A percentile compares a stretch with the other conserved stretches of the same genome.
These are phyloP conservation scores for Drosophila macrothrix DNA, from an alignment of 2,888 invertebrate species.

Conservation along the genomic window DNA sequence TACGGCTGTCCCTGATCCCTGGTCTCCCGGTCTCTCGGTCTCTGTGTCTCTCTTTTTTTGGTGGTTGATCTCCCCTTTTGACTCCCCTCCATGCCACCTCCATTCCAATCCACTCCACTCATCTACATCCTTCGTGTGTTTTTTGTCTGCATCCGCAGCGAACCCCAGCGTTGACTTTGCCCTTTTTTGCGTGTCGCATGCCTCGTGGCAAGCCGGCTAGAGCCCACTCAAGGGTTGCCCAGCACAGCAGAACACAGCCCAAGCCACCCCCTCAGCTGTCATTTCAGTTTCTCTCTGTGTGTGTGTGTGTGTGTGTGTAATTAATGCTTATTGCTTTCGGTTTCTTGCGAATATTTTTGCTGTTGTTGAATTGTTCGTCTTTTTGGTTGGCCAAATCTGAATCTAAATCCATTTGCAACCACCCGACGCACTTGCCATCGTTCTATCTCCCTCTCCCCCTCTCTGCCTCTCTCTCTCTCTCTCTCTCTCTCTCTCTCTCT, in stretches of 20 bases:
- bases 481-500: neutral
- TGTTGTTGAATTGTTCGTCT: slow-evolving; percentile 18
- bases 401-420: slow-evolving; percentile 23
- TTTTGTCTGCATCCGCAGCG: slow-evolving; percentile 33
- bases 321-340: slow-evolving; percentile 59
- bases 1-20: neutral
- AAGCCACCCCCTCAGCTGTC: slow-evolving; percentile 21
- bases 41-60: neutral
- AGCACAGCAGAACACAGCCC: neutral
- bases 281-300: slow-evolving; percentile 13
- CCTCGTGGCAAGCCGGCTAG: neutral
- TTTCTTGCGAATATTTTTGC: slow-evolving; percentile 48
- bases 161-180: slow-evolving; percentile 37
- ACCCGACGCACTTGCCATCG: slow-evolving; percentile 21
- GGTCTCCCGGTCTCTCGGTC: neutral
- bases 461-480: neutral
- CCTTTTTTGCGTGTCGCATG: slow-evolving; percentile 55
- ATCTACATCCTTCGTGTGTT: slow-evolving; percentile 18
- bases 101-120: neutral
- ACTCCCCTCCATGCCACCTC: neutral
- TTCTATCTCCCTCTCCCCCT: neutral
- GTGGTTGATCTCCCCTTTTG: slow-evolving; percentile 12
- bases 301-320: slow-evolving; percentile 34
- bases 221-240: slow-evolving; percentile 25
- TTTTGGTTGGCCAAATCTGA: slow-evolving; percentile 50